Evolutionary conservation across 2,888 invertebrate genomes (phyloP).

Genomic region (Sceliomorpha sp.): DNA sequence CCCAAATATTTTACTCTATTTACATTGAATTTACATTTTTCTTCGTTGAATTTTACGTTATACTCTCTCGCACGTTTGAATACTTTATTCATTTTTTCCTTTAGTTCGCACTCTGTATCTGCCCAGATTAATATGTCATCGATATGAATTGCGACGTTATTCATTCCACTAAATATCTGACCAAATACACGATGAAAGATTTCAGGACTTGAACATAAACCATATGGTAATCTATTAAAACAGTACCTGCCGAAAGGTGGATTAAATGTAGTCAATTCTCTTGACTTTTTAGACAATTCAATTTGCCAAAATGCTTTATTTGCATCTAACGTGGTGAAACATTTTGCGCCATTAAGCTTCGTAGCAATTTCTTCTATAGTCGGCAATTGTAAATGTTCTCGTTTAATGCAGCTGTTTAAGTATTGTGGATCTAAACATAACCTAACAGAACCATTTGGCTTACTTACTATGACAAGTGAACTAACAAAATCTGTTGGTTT

Average conservation of each 20-base stretch:
- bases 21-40: slow-evolving; percentile 56
- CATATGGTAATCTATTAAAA: no score
- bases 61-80: slow-evolving; percentile 49
- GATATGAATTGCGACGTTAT: slow-evolving; percentile 59
- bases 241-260: no score
- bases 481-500: slow-evolving; percentile 45
- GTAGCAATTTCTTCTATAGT: no score
- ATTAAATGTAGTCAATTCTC: no score
- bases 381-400: no score
- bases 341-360: no score
- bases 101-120: slow-evolving; percentile 54
- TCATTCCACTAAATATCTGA: slow-evolving; percentile 57
- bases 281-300: no score
- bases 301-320: no score
- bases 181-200: slow-evolving; percentile 56
- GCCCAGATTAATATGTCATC: slow-evolving; percentile 60
- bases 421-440: slow-evolving; percentile 66
- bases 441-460: slow-evolving; percentile 50
- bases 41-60: slow-evolving; percentile 54
- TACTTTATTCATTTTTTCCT: slow-evolving; percentile 48
- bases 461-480: slow-evolving; percentile 43
- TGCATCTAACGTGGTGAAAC: no score
- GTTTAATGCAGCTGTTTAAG: slow-evolving; percentile 61
- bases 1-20: slow-evolving; percentile 60
- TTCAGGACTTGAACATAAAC: slow-evolving; percentile 56